Base-by-base conservation (phyloP, 53 echinoderm and acorn worm genomes). In the Patiria pectinifera region DNA sequence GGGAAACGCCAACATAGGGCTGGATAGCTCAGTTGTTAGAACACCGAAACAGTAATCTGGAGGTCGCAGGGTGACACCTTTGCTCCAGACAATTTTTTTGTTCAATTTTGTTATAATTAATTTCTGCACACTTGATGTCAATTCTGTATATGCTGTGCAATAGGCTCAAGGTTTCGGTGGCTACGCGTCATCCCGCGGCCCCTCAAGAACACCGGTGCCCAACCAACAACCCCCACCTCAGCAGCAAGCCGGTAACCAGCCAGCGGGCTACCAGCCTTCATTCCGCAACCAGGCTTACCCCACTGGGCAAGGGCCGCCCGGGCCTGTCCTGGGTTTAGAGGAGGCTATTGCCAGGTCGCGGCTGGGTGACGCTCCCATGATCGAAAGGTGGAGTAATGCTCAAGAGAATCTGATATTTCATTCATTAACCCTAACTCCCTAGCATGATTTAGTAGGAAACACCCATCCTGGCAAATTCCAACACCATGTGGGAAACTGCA, bases 271-370 rank as follows among this genome's bases (percentile, higher is more conserved):
- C 92, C 93, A 93, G 23, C 95, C 95, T 45, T 95, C 97, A 11
- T 97, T 97, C 94, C 84, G 89, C n/a, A 95, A 97, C 83, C 95
- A 95, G 80, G 88, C 93, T 53, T 94, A 94, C 84, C 45, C 83
- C n/a, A 91, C 82, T 82, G 94, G 92, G 48, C 78, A 92, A 15
- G 91, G 85, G 70, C 85, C 91, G 71, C 82, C 91, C 44, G 43
- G 89, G 19, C 93, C 95, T 25, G 83, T 87, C 48, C 63, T 96
- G 76, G 94, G 93, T 14, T 77, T 93, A 48, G 80, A 93, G 59
- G 89, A 96, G 11, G 86, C 86, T 48, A 43, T 87, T 8, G 78
- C 93, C 59, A 94, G 85, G 75, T 48, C 95, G 47, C 86, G 92
- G 0, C 45, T 97, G 14, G 94, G 95, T 14, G 96, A 95, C 71